phyloP scores from a whole-genome alignment of 2,113 vertebrate genomes.

The Clupea harengus region DNA sequence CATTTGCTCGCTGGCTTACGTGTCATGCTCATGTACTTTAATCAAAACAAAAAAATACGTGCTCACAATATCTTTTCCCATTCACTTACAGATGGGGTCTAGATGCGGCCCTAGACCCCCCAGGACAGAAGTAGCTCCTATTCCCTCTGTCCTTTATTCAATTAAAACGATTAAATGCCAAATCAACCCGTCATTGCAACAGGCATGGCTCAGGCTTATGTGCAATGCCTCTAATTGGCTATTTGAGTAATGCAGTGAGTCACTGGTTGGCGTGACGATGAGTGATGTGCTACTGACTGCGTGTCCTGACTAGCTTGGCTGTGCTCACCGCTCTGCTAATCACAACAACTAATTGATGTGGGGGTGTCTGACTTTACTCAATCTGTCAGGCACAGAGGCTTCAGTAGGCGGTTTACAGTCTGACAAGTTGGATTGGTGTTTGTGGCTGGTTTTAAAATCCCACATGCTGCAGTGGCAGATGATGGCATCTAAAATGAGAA shows the following conservation, averaged over 20 bases:
- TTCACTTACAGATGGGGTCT: slow-evolving; percentile 78
- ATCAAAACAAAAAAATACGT: slow-evolving; percentile 36
- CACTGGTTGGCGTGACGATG: neutral
- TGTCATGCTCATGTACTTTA: slow-evolving; percentile 12
- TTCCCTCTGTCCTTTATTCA: slow-evolving; percentile 39
- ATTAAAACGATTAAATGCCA: slow-evolving; percentile 27
- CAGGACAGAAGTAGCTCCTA: slow-evolving; percentile 59
- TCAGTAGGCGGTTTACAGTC: neutral
- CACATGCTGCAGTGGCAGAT: neutral
- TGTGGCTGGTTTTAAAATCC: neutral
- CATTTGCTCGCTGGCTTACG: neutral
- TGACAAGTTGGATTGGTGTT: neutral
- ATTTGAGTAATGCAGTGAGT: slow-evolving; percentile 33
- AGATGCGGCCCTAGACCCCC: slow-evolving; percentile 61
- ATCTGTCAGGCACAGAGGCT: neutral
- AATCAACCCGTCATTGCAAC: slow-evolving; percentile 26
- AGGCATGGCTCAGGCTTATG: slow-evolving; percentile 40
- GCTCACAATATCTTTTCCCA: slow-evolving; percentile 48
- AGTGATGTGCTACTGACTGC: neutral
- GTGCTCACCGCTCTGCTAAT: neutral
- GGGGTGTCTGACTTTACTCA: neutral
- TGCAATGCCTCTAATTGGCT: neutral
- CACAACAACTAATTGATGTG: neutral
- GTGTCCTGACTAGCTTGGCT: neutral
- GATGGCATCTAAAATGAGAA: too few species aligned